Percentiles rank a stretch among this genome's conserved stretches.
phyloP scores from a whole-genome alignment of 1,140 invertebrate species.

The Euschistus heros region DNA sequence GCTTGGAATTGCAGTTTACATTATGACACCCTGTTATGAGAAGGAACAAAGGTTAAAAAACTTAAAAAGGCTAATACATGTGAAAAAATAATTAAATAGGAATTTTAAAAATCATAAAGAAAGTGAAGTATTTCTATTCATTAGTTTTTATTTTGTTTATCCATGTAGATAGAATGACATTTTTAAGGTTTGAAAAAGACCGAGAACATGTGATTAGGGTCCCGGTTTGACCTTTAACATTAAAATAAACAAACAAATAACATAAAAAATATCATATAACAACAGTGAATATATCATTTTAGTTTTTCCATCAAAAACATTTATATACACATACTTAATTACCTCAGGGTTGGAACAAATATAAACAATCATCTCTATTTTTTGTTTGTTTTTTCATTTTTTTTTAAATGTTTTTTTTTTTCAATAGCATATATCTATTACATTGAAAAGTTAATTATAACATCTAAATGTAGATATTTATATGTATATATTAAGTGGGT shows the following conservation, averaged over 20 bases:
- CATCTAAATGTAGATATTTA: slow-evolving; percentile 14
- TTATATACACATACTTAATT: slow-evolving; percentile 16
- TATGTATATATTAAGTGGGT: slow-evolving; percentile 3
- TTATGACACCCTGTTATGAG: too few species aligned
- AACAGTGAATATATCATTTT: slow-evolving; percentile 20
- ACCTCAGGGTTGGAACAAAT: slow-evolving; percentile 4
- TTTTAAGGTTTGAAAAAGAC: slow-evolving; percentile 1
- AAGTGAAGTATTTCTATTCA: not conserved
- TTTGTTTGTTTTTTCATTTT: not conserved
- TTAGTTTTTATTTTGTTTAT: slow-evolving; percentile 6
- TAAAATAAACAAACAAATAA: not conserved
- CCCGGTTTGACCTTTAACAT: slow-evolving; percentile 1
- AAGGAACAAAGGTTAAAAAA: too few species aligned
- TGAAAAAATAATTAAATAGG: too few species aligned
- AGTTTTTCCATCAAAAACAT: slow-evolving; percentile 2
- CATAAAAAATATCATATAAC: slow-evolving; percentile 13
- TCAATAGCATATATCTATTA: slow-evolving; percentile 14
- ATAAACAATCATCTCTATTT: slow-evolving; percentile 8
- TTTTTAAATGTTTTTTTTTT: not conserved
- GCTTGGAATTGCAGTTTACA: too few species aligned
- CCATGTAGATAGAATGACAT: slow-evolving; percentile 1
- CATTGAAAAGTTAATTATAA: slow-evolving; percentile 17
- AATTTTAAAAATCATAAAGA: not conserved
- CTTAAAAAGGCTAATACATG: too few species aligned
- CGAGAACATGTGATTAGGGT: not conserved